Evolutionary conservation across 2,888 invertebrate species (phyloP), one percentile per base, ranked within the genome.

Genomic region (Scaptomyza polygonia): DNA sequence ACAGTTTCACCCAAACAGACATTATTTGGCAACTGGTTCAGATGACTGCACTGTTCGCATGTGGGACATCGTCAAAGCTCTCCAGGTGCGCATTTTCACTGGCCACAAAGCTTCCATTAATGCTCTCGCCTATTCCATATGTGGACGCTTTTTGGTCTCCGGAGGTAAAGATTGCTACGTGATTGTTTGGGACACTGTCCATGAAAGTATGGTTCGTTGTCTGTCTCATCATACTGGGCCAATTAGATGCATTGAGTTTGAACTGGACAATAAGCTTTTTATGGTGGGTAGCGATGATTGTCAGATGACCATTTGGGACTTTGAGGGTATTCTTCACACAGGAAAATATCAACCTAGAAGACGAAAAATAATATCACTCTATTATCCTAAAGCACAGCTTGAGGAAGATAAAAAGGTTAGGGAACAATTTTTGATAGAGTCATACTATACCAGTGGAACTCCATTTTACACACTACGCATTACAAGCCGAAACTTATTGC

Each of bases 21-120:
- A 73, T 16, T 85, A 87, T 12, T 9, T 87, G 16, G 83, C 79
- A 47, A 85, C 83, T 0, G 83, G 86, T 5, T 83, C 88, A 0
- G 67, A 61, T 0, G 83, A 83, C 27, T 65, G 72, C 25, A 87
- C 83, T 0, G 68, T 82, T 0, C 56, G 82, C 8, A 3, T 83
- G 9, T 83, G 88, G 88, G 82, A 87, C 27, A 16, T 87, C 0
- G 11, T 64, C 0, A 70, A 64, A 14, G 63, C 66, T 0, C 8
- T 18, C 0, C 79, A 87, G 43, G 68, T 87, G 25, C 86, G 83
- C 0, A 5, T 82, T 2, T 72, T 83, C 6, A 54, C 51, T 5
- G 88, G 73, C 3, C 83, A 87, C 25, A 42, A 12, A 0, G 42
- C 29, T 0, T 34, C 25, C 5, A 27, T 83, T 3, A 69, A 42